A percentile compares a stretch with the other conserved stretches of the same genome.
Evolutionary conservation across 2,113 vertebrate genomes (phyloP).

Genomic region (Hypocryptadius cinnamomeus): DNA sequence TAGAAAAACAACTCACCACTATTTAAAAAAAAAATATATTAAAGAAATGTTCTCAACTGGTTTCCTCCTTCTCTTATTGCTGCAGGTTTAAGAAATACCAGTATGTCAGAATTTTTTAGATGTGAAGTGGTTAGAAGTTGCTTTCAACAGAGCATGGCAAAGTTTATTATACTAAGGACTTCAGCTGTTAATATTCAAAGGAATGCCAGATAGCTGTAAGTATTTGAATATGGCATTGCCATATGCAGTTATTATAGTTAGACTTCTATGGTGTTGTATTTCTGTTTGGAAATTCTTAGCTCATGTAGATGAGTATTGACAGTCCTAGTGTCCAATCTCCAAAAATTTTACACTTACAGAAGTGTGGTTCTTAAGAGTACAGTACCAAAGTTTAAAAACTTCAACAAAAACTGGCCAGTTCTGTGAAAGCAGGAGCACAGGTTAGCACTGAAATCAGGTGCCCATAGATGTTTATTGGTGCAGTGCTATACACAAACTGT

Average conservation of each 20-base stretch:
- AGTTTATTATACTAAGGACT: background rate
- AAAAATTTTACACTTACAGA: background rate
- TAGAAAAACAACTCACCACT: background rate
- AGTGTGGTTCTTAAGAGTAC: background rate
- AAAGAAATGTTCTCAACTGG: background rate
- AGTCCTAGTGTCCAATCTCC: background rate
- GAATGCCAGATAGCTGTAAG: background rate
- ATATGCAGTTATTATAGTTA: background rate
- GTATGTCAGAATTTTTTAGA: background rate
- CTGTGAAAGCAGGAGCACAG: background rate
- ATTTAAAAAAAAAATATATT: background rate
- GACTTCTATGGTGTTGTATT: background rate
- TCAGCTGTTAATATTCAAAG: background rate
- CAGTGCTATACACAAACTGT: background rate
- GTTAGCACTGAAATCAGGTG: background rate
- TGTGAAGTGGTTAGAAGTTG: background rate
- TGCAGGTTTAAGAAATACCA: background rate
- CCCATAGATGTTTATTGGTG: background rate
- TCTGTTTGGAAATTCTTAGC: background rate
- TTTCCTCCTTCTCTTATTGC: background rate
- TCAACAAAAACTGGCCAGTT: background rate
- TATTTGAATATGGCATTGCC: background rate
- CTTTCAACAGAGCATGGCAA: background rate
- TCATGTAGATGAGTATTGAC: background rate
- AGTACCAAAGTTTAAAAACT: background rate